A percentile compares a stretch with the other conserved stretches of the same genome.
Evolutionary conservation across 2,797 vertebrate genomes (phyloP).

Genomic region (Pipistrellus nathusii): DNA sequence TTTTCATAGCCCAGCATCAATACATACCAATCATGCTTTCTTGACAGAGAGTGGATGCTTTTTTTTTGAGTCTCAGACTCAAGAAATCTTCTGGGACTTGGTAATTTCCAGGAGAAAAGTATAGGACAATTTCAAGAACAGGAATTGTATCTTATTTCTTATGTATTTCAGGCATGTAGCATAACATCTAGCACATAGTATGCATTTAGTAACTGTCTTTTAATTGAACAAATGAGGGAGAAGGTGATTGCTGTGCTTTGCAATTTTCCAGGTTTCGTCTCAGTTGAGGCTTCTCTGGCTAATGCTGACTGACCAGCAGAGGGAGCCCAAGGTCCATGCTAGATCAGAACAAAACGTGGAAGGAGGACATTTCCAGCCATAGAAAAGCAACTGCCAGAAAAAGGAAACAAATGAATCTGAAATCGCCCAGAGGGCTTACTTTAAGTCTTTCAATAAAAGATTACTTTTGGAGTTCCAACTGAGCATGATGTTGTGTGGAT

Average conservation of each 20-base stretch:
- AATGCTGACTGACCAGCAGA: slow-evolving; percentile 63
- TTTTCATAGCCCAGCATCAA: not conserved
- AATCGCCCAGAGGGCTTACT: slow-evolving; percentile 4
- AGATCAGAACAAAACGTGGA: not conserved
- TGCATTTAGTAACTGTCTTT: not conserved
- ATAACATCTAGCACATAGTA: not conserved
- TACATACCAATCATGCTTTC: not conserved
- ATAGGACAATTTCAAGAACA: slow-evolving; percentile 22
- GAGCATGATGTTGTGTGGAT: slow-evolving; percentile 1
- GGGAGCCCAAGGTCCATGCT: slow-evolving; percentile 37
- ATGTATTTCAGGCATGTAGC: not conserved
- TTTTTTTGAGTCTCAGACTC: not conserved
- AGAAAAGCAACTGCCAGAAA: not conserved
- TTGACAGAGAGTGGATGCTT: not conserved
- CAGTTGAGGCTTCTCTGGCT: not conserved
- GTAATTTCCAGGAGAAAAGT: slow-evolving; percentile 57
- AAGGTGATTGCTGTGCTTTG: not conserved
- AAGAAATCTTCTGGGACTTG: not conserved
- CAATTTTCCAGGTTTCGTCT: not conserved
- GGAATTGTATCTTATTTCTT: not conserved
- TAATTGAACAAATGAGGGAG: not conserved
- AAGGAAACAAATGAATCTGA: not conserved
- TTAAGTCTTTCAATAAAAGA: slow-evolving; percentile 32
- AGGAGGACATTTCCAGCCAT: not conserved
- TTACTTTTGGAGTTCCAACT: not conserved